Evolutionary conservation across 2,888 invertebrate species (phyloP), one percentile per base, ranked within the genome.

Genomic region (Andrena trimmerana): DNA sequence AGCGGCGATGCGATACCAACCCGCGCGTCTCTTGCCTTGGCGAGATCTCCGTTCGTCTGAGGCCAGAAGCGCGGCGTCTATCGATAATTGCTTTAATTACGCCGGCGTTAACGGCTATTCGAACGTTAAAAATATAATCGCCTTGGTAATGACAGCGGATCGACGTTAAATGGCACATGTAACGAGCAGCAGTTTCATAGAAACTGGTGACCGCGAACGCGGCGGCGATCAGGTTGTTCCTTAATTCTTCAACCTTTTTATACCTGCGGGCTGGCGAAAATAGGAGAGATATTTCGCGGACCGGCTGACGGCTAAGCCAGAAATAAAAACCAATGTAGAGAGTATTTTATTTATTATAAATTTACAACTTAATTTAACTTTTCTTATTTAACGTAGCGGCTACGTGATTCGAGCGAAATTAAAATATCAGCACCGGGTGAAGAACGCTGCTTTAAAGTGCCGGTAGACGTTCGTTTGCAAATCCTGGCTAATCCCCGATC

Each of bases 41-140:
- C 80, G 71, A 66, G 60, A 57, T 68, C 66, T 63, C 67, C 42
- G 67, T 60, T 48, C 78, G 48, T 83, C 74, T 52, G 4, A 63
- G 62, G 73, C 59, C 77, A 48, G 73, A 80, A 80, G 65, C 79
- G 67, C 24, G 54, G 67, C 48, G 72, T 63, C 80, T 63, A 63
- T 67, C 78, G 76, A 78, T 86, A 85, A 86, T 85, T 83, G 83
- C 68, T 83, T 83, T 78, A 85, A 86, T 86, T 86, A 73, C 78
- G 36, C 27, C 54, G 54, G 72, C 52, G 67, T 69, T 80, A 78
- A 70, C 77, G 63, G 54, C 54, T 48, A 16, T 20, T 20, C 52
- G 65, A 68, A 68, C 33, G 48, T 36, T 50, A 72, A 74, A 71
- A 59, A 71, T 63, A 31, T 63, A 62, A 74, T 67, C 54, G 54